These are phyloP conservation scores for Thalassarche chlororhynchos DNA, from an alignment of 2,113 vertebrate species.

Conservation along the genomic window DNA sequence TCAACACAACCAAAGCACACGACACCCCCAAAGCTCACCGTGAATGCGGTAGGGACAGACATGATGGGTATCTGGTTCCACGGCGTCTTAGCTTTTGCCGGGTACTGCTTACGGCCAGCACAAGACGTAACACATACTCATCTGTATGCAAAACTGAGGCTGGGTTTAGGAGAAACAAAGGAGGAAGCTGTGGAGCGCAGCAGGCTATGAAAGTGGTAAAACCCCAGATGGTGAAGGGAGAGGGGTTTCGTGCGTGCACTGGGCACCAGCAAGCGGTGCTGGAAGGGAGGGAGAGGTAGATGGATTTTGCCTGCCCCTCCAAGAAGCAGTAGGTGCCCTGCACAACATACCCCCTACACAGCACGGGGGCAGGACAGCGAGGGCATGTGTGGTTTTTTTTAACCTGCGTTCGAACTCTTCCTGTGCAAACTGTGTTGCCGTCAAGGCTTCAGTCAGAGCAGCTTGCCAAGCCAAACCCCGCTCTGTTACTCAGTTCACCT, in stretches of 20 bases:
- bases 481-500: neutral
- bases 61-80: neutral
- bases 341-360: neutral
- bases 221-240: neutral
- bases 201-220: neutral
- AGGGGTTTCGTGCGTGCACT: rapidly evolving
- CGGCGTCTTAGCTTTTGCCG: neutral
- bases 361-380: neutral
- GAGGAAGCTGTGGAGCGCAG: neutral
- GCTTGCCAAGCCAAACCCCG: neutral
- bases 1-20: neutral
- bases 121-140: neutral
- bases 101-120: neutral
- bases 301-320: neutral
- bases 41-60: neutral
- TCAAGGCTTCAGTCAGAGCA: neutral
- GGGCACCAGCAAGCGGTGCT: neutral
- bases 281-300: neutral
- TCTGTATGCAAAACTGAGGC: neutral
- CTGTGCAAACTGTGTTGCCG: neutral
- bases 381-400: rapidly evolving
- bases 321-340: neutral
- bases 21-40: neutral
- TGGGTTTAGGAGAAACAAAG: neutral
- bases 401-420: neutral